Evolutionary conservation across 2,113 vertebrate genomes (phyloP).

Genomic region (Dissostichus mawsoni): DNA sequence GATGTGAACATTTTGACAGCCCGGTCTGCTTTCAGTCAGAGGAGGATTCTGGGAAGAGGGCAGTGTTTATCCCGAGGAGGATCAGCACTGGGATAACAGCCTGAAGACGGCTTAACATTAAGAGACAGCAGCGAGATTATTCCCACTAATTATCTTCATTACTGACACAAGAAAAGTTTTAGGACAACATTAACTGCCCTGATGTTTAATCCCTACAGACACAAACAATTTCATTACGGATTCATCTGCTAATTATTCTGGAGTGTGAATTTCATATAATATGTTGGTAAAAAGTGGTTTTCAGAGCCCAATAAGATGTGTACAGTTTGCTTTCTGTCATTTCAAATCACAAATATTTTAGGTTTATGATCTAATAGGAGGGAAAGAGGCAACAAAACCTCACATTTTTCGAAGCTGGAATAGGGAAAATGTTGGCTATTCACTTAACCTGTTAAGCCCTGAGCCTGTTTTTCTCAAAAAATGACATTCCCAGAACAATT

Average conservation of each 20-base stretch:
- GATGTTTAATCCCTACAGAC: background rate
- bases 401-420: background rate
- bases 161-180: background rate
- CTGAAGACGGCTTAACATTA: background rate
- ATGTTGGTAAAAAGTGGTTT: background rate
- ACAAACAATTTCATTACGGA: background rate
- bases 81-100: background rate
- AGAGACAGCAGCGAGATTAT: background rate
- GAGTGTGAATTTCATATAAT: background rate
- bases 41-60: conserved; percentile 19
- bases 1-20: conserved; percentile 46
- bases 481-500: too few relatives aligned
- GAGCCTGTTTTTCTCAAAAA: too few relatives aligned
- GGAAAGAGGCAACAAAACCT: too few relatives aligned
- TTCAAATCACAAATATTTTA: background rate
- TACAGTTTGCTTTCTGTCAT: too few relatives aligned
- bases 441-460: too few relatives aligned
- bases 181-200: background rate
- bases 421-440: background rate
- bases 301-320: too few relatives aligned
- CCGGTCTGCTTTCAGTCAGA: conserved; percentile 39
- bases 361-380: background rate
- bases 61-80: conserved; percentile 44
- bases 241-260: background rate
- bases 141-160: background rate